Base-by-base conservation (phyloP, 2,113 vertebrate species). In the Dromaius novaehollandiae region DNA sequence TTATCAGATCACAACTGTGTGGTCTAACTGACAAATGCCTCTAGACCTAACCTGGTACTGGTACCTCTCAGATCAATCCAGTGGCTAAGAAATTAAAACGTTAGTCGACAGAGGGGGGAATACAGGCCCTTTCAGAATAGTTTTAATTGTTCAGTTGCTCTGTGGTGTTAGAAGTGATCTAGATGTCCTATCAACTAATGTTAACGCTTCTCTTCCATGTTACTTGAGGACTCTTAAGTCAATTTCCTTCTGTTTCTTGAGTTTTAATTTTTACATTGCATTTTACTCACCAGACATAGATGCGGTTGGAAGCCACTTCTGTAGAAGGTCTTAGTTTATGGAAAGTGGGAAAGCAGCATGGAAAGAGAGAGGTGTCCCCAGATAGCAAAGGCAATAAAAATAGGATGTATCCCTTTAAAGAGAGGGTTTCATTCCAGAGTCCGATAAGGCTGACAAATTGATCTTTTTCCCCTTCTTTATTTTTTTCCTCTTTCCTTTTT, bases 361-460 rank as follows among this genome's bases (percentile, higher is more conserved):
- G 64, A 71, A 77, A 44, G 15, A 92, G 40, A 95, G 36, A 48
- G 60, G 32, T 82, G 95, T 95, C 82, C 88, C 89, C 48, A 91
- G 84, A 88, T 73, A 93, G 56, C 56, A 88, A 38, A 90, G 25
- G 63, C 46, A 95, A 96, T 94, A 95, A 93, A 96, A 96, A 78
- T 44, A 63, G 55, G 71, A 92, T 55, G 48, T 79, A 76, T 75
- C 40, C 76, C 46, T 97, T 96, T 91, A 95, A 97, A 91, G 46
- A 85, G 13, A 55, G 30, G 30, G 25, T 86, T 96, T 94, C 19
- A 71, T 89, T 88, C 77, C 81, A 30, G 61, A 68, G 80, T 93
- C 40, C 74, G 94, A 68, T 96, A 93, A 97, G 95, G 74, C n/a
- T 89, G 82, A 94, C 42, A 95, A 95, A 93, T 79, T 93, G 34